Base-by-base conservation (phyloP, 2,888 invertebrate species). In the Anthrax anthrax region DNA sequence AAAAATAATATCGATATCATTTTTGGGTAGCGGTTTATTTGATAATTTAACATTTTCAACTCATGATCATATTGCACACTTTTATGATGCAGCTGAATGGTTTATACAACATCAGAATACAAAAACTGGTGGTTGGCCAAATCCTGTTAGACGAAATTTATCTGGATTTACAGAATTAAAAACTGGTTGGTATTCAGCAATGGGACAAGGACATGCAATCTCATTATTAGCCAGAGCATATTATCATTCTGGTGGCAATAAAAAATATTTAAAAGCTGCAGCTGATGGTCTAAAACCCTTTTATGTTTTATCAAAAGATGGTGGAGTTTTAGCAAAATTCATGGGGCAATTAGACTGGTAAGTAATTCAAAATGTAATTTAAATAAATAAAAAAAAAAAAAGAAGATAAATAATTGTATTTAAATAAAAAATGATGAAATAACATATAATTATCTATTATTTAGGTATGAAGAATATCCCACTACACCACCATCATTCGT, bases 121-220 rank as follows among this genome's bases (percentile, higher is more conserved):
- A 44, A 74, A 76, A 54, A 78, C 81, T 18, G 97, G 97, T 41
- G 97, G 95, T 50, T 97, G 96, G 92, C 77, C 89, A 42, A 89
- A 92, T 61, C 86, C 87, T 44, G 94, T 92, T 42, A 75, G 77
- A 47, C 73, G 92, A 60, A 81, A 76, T 69, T 76, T 83, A 55
- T 71, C 79, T 40, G 82, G 84, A 19, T 82, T 84, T 65, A 76
- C 80, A 9, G 83, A 84, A 55, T 75, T 96, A 42, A 73, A 76
- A 55, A 83, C 91, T 2, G 92, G 92, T 49, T 94, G 94, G 94
- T 85, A 92, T 65, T 96, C 95, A 0, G 91, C 96, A 1, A 98
- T 98, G 98, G 94, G 91, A 3, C 97, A 98, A 65, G 97, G 98
- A 0, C 97, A 98, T 68, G 90, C 84, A 19, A 85, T 98, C 56